Percentiles rank a stretch among this genome's conserved stretches.
Conservation (phyloP, 1,140 invertebrate genomes). For the Archivesica marissinica region DNA sequence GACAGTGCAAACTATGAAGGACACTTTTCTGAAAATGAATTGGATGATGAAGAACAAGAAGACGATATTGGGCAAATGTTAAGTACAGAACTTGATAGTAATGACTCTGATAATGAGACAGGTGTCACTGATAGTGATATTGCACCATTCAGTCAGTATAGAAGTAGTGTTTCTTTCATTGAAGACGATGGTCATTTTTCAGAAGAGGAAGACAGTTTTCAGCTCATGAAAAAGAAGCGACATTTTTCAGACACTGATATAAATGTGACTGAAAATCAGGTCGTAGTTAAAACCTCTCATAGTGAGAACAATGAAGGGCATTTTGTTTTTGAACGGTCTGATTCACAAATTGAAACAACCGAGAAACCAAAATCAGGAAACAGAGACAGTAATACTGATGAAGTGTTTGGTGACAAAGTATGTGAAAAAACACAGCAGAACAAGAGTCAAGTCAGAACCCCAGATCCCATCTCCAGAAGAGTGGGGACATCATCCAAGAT, state of each 20-base stretch:
- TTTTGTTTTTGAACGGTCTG: slow-evolving; percentile 37
- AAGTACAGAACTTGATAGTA: no score
- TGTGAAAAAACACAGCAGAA: not conserved
- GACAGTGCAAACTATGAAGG: slow-evolving; percentile 24
- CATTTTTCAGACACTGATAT: slow-evolving; percentile 53
- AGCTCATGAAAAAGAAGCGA: slow-evolving; percentile 17
- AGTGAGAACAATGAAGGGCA: slow-evolving; percentile 36
- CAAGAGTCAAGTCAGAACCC: no score
- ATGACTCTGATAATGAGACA: not conserved
- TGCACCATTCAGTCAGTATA: not conserved
- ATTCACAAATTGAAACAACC: not conserved
- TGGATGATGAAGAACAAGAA: no score
- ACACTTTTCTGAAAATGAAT: slow-evolving; percentile 58
- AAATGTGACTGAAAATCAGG: not conserved
- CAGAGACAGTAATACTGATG: not conserved
- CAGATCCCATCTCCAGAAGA: not conserved
- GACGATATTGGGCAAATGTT: no score
- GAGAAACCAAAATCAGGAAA: slow-evolving; percentile 14
- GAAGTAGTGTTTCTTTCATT: not conserved
- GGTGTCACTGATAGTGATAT: not conserved
- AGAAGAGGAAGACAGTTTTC: slow-evolving; percentile 1
- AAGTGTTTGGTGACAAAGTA: not conserved
- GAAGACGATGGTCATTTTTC: not conserved
- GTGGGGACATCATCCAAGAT: not conserved
- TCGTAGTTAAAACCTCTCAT: not conserved